Conservation (phyloP, 2,797 vertebrate genomes). For the Pyrocephalus nanus region DNA sequence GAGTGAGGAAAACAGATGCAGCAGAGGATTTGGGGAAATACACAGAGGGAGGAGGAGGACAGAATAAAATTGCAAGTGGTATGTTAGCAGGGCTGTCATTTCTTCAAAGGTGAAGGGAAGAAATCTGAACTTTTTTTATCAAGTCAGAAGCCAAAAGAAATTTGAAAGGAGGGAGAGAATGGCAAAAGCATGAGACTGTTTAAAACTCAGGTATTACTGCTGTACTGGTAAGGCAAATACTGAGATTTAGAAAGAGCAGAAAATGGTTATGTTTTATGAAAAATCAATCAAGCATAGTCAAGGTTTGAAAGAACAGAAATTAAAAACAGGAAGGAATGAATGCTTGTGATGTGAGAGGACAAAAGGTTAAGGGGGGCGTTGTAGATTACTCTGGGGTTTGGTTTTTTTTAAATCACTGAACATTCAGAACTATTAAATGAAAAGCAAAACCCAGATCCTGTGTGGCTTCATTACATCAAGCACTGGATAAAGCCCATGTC, state of each 20-base stretch:
- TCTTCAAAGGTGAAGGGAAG: neutral
- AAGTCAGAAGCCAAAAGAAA: neutral
- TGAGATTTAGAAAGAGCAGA: neutral
- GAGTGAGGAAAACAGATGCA: neutral
- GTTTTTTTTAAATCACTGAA: neutral
- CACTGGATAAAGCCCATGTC: neutral
- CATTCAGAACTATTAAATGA: neutral
- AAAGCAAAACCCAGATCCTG: neutral
- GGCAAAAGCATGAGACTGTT: neutral
- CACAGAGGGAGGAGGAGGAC: neutral
- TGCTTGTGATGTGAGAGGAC: neutral
- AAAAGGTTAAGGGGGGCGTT: neutral
- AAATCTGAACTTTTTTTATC: neutral
- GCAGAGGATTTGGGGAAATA: neutral
- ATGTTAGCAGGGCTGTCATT: neutral
- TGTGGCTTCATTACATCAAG: neutral
- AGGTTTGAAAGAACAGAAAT: constrained; percentile 13
- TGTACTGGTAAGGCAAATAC: neutral
- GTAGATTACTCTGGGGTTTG: neutral
- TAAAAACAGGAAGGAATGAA: neutral
- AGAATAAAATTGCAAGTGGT: neutral
- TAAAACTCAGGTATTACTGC: neutral
- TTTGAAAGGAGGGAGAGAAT: neutral
- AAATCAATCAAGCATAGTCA: neutral
- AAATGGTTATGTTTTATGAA: constrained; percentile 37